Conservation (phyloP, 1,140 invertebrate species). For the Brachionus calyciflorus region DNA sequence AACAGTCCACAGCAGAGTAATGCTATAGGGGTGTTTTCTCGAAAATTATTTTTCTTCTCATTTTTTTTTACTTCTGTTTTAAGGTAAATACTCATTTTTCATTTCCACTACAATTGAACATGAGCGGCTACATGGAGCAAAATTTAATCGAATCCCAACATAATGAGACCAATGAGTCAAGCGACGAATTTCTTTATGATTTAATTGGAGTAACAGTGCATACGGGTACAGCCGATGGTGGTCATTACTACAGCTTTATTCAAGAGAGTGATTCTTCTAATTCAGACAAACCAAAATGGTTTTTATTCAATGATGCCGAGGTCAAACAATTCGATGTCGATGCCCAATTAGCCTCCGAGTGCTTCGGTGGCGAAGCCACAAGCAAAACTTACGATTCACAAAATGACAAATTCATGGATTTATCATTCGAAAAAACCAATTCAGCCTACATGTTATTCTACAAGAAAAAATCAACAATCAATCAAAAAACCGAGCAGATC, state of each 20-base stretch:
- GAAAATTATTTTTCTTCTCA: background rate
- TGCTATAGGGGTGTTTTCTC: no score
- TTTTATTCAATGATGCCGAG: slow-evolving; percentile 90
- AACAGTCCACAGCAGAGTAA: no score
- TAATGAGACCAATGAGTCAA: slow-evolving; percentile 57
- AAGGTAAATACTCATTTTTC: slow-evolving; percentile 91
- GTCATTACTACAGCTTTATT: slow-evolving; percentile 95
- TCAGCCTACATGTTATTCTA: slow-evolving; percentile 97
- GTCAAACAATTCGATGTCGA: slow-evolving; percentile 90
- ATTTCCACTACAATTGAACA: slow-evolving; percentile 85
- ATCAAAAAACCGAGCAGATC: background rate
- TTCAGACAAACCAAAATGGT: slow-evolving; percentile 61
- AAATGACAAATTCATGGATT: slow-evolving; percentile 93
- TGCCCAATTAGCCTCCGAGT: slow-evolving; percentile 82
- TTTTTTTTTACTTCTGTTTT: background rate
- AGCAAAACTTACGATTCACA: slow-evolving; percentile 91
- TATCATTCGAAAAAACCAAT: slow-evolving; percentile 93
- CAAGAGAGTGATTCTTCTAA: slow-evolving; percentile 65
- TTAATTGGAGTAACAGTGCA: slow-evolving; percentile 92
- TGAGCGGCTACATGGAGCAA: slow-evolving; percentile 89
- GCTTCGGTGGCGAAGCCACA: slow-evolving; percentile 94
- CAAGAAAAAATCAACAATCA: slow-evolving; percentile 63
- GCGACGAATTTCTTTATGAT: slow-evolving; percentile 72
- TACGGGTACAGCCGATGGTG: slow-evolving; percentile 89
- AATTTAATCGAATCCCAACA: slow-evolving; percentile 65